phyloP scores from a whole-genome alignment of 2,113 vertebrate genomes.

The Cervus canadensis region DNA sequence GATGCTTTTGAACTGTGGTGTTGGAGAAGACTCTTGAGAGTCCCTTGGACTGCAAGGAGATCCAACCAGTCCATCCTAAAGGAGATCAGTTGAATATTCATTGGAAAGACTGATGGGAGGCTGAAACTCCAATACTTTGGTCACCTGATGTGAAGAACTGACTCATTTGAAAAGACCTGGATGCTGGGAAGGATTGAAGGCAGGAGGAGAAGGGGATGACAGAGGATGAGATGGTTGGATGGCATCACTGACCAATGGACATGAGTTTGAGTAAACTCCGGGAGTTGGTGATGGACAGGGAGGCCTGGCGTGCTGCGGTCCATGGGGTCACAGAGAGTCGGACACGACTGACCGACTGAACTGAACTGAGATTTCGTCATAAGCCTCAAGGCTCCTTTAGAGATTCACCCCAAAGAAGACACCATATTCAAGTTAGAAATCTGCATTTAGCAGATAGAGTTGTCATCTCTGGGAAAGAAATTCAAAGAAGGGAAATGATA shows the following conservation, averaged over 20 bases:
- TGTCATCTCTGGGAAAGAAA: background rate
- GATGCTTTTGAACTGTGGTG: background rate
- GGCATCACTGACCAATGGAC: background rate
- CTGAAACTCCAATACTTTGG: background rate
- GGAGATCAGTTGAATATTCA: background rate
- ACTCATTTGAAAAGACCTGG: background rate
- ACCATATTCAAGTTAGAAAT: background rate
- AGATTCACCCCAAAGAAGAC: background rate
- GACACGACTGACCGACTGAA: background rate
- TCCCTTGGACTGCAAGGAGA: background rate
- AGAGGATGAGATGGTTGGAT: background rate
- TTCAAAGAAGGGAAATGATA: background rate
- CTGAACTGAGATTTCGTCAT: background rate
- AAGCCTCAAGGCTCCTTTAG: background rate
- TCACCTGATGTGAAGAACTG: background rate
- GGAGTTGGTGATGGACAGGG: background rate
- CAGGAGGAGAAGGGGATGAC: background rate
- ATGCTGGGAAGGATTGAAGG: background rate
- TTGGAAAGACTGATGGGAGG: background rate
- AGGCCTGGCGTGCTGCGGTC: rapidly evolving
- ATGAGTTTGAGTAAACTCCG: background rate
- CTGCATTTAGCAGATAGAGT: background rate
- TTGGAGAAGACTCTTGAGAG: background rate
- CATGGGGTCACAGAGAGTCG: background rate
- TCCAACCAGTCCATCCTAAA: background rate